phyloP scores from a whole-genome alignment of 2,113 vertebrate genomes.

The Salvelinus sp. region DNA sequence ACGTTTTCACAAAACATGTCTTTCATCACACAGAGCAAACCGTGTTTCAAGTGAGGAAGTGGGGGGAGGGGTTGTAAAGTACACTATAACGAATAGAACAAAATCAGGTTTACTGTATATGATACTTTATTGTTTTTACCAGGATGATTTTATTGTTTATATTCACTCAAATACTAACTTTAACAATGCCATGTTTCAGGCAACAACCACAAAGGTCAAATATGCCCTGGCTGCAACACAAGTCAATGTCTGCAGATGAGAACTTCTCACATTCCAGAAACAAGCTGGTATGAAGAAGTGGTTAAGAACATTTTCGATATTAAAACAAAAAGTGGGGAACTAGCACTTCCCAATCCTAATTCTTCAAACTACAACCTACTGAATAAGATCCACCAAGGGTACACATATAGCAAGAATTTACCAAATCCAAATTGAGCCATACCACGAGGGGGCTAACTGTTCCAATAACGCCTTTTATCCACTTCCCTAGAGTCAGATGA shows the following conservation, averaged over 20 bases:
- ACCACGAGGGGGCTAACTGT: conserved; percentile 2
- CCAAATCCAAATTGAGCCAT: conserved; percentile 14
- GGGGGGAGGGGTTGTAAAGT: not conserved
- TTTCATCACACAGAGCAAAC: conserved; percentile 1
- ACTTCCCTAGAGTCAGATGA: too few species aligned
- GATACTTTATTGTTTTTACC: not conserved
- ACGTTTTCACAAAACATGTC: not conserved
- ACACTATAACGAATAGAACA: not conserved
- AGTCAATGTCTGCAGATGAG: not conserved
- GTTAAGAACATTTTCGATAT: conserved; percentile 26
- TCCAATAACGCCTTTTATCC: too few species aligned
- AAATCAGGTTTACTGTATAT: not conserved
- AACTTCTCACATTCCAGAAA: conserved; percentile 2
- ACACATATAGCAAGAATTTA: conserved; percentile 19
- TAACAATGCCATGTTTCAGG: not conserved
- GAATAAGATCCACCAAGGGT: not conserved
- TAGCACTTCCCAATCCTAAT: conserved; percentile 17
- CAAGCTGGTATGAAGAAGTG: conserved; percentile 20
- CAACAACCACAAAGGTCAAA: not conserved
- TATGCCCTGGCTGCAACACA: not conserved
- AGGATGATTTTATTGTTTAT: not conserved
- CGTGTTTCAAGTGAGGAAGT: not conserved
- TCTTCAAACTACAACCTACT: conserved; percentile 16
- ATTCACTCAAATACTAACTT: not conserved
- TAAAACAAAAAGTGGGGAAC: conserved; percentile 35